phyloP scores from a whole-genome alignment of 2,888 invertebrate species.

The Cinara cedri region DNA sequence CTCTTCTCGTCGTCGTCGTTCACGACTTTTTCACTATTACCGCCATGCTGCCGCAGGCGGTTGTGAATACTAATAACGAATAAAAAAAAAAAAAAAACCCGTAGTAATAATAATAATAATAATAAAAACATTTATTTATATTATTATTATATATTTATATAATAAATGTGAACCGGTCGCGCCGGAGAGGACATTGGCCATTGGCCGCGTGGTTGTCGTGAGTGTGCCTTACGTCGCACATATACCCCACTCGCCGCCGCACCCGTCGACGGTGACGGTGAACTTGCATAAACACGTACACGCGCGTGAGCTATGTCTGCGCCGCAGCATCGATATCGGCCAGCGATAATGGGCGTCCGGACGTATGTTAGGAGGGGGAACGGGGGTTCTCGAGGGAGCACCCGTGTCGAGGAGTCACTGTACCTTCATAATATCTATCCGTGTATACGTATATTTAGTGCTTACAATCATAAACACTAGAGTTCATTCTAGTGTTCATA shows the following conservation, averaged over 20 bases:
- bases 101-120: background rate
- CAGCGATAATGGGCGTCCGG: background rate
- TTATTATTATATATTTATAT: background rate
- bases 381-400: too few relatives aligned
- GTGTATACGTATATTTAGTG: too few relatives aligned
- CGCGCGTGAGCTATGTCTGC: background rate
- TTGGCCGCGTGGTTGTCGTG: slow-evolving; percentile 18
- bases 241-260: slow-evolving; percentile 12
- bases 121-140: background rate
- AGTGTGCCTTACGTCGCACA: slow-evolving; percentile 9
- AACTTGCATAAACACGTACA: background rate
- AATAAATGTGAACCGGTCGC: slow-evolving; percentile 15
- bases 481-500: too few relatives aligned
- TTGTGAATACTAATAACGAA: slow-evolving; percentile 45
- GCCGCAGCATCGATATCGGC: background rate
- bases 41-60: slow-evolving; percentile 41
- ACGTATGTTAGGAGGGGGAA: too few relatives aligned
- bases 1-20: slow-evolving; percentile 25
- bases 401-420: too few relatives aligned
- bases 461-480: too few relatives aligned
- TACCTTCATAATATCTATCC: too few relatives aligned
- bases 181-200: slow-evolving; percentile 39
- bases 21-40: slow-evolving; percentile 39
- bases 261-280: background rate
- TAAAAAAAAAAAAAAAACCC: background rate